Conservation (phyloP, 2,888 invertebrate species). For the Heliconius erato region DNA sequence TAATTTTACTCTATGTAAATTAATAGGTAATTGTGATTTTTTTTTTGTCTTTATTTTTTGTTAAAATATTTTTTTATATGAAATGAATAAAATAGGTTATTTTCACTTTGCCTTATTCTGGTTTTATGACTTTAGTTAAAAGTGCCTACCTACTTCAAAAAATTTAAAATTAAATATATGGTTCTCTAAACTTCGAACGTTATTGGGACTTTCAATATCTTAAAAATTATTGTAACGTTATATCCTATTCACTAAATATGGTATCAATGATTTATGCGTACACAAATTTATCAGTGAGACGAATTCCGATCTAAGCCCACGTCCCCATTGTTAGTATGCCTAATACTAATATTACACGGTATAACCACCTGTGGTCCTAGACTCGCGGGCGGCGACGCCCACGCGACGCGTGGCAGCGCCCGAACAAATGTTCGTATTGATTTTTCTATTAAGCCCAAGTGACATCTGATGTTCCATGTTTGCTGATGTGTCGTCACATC, state of each 20-base stretch:
- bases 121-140: too few relatives aligned
- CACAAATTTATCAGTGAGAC: slow-evolving; percentile 11
- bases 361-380: slow-evolving; percentile 47
- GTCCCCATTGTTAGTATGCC: slow-evolving; percentile 1
- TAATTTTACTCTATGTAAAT: background rate
- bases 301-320: slow-evolving; percentile 4
- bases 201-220: background rate
- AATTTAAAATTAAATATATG: too few relatives aligned
- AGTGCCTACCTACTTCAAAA: too few relatives aligned
- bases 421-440: slow-evolving; percentile 58
- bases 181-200: too few relatives aligned
- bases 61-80: background rate
- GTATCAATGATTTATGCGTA: background rate
- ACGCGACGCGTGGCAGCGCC: slow-evolving; percentile 43
- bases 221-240: background rate
- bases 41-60: background rate
- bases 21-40: background rate
- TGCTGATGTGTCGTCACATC: slow-evolving; percentile 55
- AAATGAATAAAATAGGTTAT: too few relatives aligned
- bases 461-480: slow-evolving; percentile 42
- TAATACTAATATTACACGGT: slow-evolving; percentile 18
- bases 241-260: slow-evolving; percentile 1
- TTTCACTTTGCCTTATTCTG: too few relatives aligned
- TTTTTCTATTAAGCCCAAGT: slow-evolving; percentile 65
- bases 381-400: slow-evolving; percentile 50